Evolutionary conservation across 2,888 invertebrate species (phyloP).

Genomic region (Platynereis dumerilii): DNA sequence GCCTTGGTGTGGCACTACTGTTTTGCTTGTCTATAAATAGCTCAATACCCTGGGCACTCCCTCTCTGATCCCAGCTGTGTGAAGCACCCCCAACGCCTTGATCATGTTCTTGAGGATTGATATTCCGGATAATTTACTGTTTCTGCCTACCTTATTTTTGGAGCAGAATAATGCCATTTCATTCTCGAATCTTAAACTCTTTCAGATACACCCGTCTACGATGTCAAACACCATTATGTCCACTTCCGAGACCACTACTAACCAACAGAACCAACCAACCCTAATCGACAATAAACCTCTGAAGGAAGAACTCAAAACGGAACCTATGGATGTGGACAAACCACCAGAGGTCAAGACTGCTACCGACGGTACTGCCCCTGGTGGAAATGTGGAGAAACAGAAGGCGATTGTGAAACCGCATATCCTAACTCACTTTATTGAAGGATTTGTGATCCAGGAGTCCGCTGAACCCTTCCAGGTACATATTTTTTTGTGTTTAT

Average conservation of each 20-base stretch:
- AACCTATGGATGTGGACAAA: slow-evolving; percentile 17
- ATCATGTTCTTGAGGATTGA: no score
- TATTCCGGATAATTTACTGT: no score
- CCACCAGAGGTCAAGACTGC: background rate
- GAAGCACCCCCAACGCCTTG: no score
- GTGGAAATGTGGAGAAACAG: slow-evolving; percentile 49
- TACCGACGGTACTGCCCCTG: background rate
- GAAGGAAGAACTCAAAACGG: slow-evolving; percentile 1
- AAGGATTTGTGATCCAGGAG: slow-evolving; percentile 96
- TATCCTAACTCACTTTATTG: slow-evolving; percentile 93
- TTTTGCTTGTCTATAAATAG: no score
- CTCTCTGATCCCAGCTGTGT: no score
- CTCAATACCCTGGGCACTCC: no score
- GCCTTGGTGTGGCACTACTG: no score
- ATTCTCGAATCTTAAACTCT: no score
- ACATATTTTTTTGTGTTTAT: slow-evolving; percentile 38
- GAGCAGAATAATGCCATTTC: no score
- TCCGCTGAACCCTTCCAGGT: slow-evolving; percentile 68
- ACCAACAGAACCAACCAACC: background rate
- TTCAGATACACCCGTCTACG: background rate
- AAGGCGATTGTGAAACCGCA: slow-evolving; percentile 95
- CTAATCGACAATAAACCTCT: slow-evolving; percentile 5
- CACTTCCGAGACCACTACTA: background rate
- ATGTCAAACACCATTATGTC: background rate
- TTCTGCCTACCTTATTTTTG: no score